phyloP scores from a whole-genome alignment of 2,113 vertebrate genomes.

The Asarcornis scutulata region DNA sequence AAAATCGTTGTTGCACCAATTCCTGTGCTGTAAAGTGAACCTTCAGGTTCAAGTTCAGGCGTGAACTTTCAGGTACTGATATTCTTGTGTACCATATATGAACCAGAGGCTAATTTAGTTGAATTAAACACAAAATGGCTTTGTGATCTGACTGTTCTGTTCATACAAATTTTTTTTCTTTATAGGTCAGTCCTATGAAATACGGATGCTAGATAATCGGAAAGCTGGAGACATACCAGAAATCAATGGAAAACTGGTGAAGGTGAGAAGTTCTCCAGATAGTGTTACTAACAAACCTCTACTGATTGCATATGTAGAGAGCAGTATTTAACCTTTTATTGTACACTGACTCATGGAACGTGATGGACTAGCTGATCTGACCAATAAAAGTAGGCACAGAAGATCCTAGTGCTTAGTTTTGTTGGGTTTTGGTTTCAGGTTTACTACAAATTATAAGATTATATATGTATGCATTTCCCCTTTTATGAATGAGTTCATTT shows the following conservation, averaged over 20 bases:
- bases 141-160: not conserved
- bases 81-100: not conserved
- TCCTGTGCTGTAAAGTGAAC: not conserved
- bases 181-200: constrained; percentile 94
- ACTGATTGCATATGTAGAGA: not conserved
- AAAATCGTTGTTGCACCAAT: not conserved
- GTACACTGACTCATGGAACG: no score
- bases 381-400: not conserved
- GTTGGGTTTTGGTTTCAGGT: not conserved
- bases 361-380: not conserved
- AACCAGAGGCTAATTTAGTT: not conserved
- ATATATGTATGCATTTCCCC: not conserved
- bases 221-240: constrained; percentile 90
- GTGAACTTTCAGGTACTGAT: not conserved
- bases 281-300: not conserved
- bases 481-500: not conserved
- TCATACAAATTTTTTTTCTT: not conserved
- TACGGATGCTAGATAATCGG: constrained; percentile 93
- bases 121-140: not conserved
- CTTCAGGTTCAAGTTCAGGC: not conserved
- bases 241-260: constrained; percentile 90
- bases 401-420: not conserved
- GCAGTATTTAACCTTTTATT: not conserved
- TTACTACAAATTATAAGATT: not conserved
- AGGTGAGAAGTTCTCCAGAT: constrained; percentile 77